These are phyloP conservation scores for Paedocypris sp. DNA, from an alignment of 2,113 vertebrate species.

Conservation along the genomic window DNA sequence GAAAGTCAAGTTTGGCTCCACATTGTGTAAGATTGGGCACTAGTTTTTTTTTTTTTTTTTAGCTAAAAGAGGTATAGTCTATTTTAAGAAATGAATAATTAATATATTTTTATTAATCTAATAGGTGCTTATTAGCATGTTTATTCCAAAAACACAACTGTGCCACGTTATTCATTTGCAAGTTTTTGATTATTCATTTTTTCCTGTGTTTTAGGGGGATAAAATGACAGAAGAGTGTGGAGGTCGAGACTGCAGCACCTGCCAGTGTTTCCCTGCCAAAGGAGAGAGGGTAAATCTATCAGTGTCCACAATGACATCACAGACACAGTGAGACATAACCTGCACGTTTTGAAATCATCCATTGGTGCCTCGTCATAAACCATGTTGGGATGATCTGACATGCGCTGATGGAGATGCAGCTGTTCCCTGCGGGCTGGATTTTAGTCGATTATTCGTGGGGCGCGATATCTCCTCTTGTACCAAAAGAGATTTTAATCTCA, in stretches of 20 bases:
- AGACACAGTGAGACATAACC: neutral
- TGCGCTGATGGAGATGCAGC: neutral
- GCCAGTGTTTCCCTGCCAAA: slow-evolving; percentile 70
- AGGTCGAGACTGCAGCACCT: slow-evolving; percentile 66
- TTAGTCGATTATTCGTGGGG: neutral
- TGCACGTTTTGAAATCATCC: neutral
- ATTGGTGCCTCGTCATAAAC: neutral
- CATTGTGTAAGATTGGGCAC: too few relatives aligned
- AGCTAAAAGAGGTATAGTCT: too few relatives aligned
- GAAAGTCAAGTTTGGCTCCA: too few relatives aligned
- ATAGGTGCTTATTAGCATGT: too few relatives aligned
- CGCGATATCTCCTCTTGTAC: neutral
- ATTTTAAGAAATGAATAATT: too few relatives aligned
- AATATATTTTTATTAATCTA: too few relatives aligned
- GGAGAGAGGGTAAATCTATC: slow-evolving; percentile 64
- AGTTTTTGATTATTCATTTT: too few relatives aligned
- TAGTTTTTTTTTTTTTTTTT: too few relatives aligned
- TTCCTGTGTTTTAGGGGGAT: slow-evolving; percentile 45
- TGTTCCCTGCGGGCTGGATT: neutral
- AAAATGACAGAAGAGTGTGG: slow-evolving; percentile 48
- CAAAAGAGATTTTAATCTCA: neutral
- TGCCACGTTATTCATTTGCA: too few relatives aligned
- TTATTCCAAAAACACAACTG: too few relatives aligned
- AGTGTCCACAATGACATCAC: neutral
- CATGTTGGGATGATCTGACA: neutral